These are phyloP conservation scores for Botrylloides violaceus DNA, from an alignment of 23 tunicate species.

Conservation along the genomic window DNA sequence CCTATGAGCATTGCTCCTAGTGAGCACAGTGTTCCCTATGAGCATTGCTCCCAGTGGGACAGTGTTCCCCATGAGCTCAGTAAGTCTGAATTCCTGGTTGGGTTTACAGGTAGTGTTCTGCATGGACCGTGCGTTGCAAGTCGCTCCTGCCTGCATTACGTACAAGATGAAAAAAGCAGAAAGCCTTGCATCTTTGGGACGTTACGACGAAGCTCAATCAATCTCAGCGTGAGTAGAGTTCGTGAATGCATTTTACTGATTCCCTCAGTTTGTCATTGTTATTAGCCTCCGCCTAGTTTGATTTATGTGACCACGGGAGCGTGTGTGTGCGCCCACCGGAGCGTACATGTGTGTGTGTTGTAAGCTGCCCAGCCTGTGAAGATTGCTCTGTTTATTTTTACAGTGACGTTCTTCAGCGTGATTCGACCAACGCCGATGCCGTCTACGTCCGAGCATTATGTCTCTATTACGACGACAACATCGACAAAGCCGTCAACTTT, in stretches of 20 bases:
- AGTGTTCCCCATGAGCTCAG: no score
- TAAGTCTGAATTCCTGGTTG: no score
- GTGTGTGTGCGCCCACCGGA: no score
- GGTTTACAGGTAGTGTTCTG: conserved; percentile 68
- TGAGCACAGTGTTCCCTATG: no score
- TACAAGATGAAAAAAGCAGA: conserved; percentile 73
- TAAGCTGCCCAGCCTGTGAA: no score
- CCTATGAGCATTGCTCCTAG: no score
- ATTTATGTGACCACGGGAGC: not conserved
- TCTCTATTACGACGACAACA: conserved; percentile 81
- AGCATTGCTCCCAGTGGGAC: no score
- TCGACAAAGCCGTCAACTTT: conserved; percentile 79
- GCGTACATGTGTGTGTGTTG: no score
- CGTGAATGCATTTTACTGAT: not conserved
- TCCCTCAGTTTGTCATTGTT: no score
- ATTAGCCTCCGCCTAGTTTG: not conserved
- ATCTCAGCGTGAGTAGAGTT: conserved; percentile 57
- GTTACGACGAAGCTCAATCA: conserved; percentile 64
- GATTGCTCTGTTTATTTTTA: not conserved
- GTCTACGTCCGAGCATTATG: conserved; percentile 80
- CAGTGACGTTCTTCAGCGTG: conserved; percentile 65
- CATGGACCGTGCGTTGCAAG: conserved; percentile 66
- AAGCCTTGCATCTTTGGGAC: conserved; percentile 62
- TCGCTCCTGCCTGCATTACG: conserved; percentile 45
- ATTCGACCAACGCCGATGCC: conserved; percentile 75